Base-by-base conservation (phyloP, 2,797 vertebrate genomes). In the Bradypodion ventrale region DNA sequence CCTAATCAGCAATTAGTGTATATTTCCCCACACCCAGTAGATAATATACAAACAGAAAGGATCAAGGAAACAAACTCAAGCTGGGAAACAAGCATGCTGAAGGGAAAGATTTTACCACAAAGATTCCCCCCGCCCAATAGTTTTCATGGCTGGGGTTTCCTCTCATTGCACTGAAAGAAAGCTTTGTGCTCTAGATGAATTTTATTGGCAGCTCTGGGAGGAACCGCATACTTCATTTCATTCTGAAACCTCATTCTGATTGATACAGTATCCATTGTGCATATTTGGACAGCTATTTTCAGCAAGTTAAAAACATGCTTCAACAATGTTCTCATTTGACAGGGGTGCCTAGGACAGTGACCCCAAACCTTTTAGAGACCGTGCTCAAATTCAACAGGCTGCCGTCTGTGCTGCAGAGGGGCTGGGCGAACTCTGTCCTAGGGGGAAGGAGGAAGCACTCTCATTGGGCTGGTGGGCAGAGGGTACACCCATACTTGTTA, bases 221-320 rank as follows among this genome's bases (percentile, higher is more conserved):
- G 59, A 90, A 86, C 76, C 74, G 35, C n/a, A 4, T 8, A 7
- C 69, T 83, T 70, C 32, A 89, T 52, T 90, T 86, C 80, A 73
- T 78, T 87, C 84, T 86, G 76, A 32, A 93, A 91, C 85, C 0
- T 0, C 88, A 12, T 40, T 88, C 91, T 87, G 91, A 92, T 92
- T 88, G 92, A 89, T 70, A 85, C n/a, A 81, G 46, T 92, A 91
- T 89, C 90, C 88, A 90, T 0, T 89, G 73, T 90, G 82, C 85
- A 88, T 86, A 78, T 87, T 89, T 85, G 85, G 59, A 85, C 82
- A 87, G 89, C 83, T 91, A 85, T 92, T 91, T 93, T 89, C 74
- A 85, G 82, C 72, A 23, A 0, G 0, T 80, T 79, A 84, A 90
- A 91, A 92, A 88, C 84, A 90, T 86, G 86, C 86, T 86, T 69